Evolutionary conservation across 2,113 vertebrate genomes (phyloP), one percentile per base, ranked within the genome.

Genomic region (Phylloscopus whistleri): DNA sequence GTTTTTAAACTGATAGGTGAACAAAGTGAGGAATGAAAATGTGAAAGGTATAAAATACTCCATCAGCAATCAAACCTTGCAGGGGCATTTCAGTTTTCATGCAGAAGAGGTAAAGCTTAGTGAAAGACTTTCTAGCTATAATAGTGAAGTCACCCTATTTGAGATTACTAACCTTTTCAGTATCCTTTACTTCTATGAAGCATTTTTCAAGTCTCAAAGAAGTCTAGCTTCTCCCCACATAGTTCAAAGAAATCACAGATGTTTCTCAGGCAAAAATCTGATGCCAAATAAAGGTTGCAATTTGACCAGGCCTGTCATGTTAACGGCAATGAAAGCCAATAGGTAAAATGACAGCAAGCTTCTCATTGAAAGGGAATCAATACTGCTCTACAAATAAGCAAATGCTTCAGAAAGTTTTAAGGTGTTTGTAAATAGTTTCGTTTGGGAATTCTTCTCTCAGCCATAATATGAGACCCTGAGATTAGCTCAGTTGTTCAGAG

Each of bases 351-450:
- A 85, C 46, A 85, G 49, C 52, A 89, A 43, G 72, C 87, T 92
- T 93, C 75, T 56, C 85, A 80, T 20, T n/a, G 23, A 92, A 95
- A 80, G 43, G 24, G 33, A 94, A 78, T 86, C 77, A 95, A 12
- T 75, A 52, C 33, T 64, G 9, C 39, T 95, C 48, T 94, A 67
- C 67, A 67, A 93, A 35, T 75, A 91, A 60, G 16, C 49, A 91
- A 16, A 75, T 95, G 74, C 52, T 81, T 90, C 23, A 19, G 16
- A 59, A 93, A 84, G 27, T 83, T 94, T 79, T 55, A 75, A 49
- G 81, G 9, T 35, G 21, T 89, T 92, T 91, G 26, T 51, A 94
- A 93, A 94, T 84, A 66, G 39, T 77, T 92, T 78, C 14, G 28
- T 26, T 62, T 87, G 82, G 51, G 63, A 94, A 86, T 67, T 96